Percentiles rank a stretch among this genome's conserved stretches.
Conservation (phyloP, 1,140 invertebrate species). For the Pantala flavescens region DNA sequence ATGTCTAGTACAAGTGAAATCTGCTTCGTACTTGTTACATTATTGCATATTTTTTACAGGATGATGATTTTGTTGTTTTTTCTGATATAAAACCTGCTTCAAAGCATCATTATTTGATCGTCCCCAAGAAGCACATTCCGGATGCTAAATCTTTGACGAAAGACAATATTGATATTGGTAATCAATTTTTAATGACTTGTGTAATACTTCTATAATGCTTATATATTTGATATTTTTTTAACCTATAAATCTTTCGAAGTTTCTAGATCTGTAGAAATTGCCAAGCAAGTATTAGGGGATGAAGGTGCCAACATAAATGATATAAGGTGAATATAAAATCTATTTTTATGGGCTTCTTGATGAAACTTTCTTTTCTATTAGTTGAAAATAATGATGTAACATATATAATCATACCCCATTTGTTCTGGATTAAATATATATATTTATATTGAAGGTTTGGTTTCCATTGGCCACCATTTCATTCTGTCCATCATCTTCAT, state of each 20-base stretch:
- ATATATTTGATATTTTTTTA: neutral
- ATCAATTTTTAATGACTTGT: slow-evolving; percentile 19
- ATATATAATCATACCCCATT: no score
- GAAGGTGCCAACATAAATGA: neutral
- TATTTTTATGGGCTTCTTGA: no score
- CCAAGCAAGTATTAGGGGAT: neutral
- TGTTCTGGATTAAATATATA: neutral
- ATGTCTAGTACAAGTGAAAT: no score
- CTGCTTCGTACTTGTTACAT: no score
- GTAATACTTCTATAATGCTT: no score
- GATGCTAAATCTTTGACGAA: slow-evolving; percentile 55
- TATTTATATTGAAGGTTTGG: slow-evolving; percentile 46
- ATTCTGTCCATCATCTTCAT: slow-evolving; percentile 72
- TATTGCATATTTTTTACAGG: slow-evolving; percentile 44
- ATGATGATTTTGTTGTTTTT: slow-evolving; percentile 67
- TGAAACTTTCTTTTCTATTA: no score
- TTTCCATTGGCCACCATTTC: slow-evolving; percentile 88
- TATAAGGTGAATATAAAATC: neutral
- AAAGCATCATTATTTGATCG: slow-evolving; percentile 66
- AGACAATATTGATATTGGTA: slow-evolving; percentile 56
- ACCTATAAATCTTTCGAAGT: slow-evolving; percentile 2
- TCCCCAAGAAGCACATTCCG: slow-evolving; percentile 64
- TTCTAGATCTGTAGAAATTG: neutral
- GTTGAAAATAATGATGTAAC: no score
- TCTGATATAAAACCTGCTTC: slow-evolving; percentile 74